Evolutionary conservation across 2,888 invertebrate genomes (phyloP), one percentile per base, ranked within the genome.

Genomic region (Nomada goodeniana): DNA sequence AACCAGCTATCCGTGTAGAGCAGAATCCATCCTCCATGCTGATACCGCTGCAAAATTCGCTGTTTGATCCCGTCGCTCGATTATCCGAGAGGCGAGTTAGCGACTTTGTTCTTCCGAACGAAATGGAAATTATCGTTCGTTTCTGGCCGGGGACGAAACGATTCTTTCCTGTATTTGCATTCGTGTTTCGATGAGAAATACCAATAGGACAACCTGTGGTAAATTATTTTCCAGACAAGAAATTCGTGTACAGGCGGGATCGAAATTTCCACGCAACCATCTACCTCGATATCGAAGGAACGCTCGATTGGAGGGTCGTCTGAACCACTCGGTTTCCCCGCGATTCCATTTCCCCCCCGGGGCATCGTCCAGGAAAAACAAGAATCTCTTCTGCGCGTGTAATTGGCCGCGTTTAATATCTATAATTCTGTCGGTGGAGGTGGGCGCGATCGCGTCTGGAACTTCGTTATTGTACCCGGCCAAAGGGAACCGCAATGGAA

Each of bases 401-500:
- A 72, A 78, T 80, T 78, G 78, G 52, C 23, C 36, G 69, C 74
- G 70, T 70, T 70, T 80, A 70, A 70, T 75, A 71, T 71, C 71
- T 9, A 42, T 68, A 68, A 72, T 71, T 80, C 59, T 44, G 59
- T 2, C 42, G 26, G 15, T 11, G 76, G 13, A 4, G 23, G 2
- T 15, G 57, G 36, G 23, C 23, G 11, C 23, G 11, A 36, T 13
- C 44, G 55, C 2, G 42, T 3, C 11, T 55, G 74, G 63, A 82
- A 78, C 60, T 82, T 82, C 78, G 78, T 83, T 82, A 82, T 82
- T 82, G 72, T 78, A 60, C 60, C 18, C 69, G 47, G 23, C 71
- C 67, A 71, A 68, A 70, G 82, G 50, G 67, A 67, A 82, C 73
- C 83, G 67, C 77, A 77, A 74, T 74, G 65, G 77, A 75, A 77